Conservation (phyloP, 2,797 vertebrate species). For the Neosilurus mollespiculum region DNA sequence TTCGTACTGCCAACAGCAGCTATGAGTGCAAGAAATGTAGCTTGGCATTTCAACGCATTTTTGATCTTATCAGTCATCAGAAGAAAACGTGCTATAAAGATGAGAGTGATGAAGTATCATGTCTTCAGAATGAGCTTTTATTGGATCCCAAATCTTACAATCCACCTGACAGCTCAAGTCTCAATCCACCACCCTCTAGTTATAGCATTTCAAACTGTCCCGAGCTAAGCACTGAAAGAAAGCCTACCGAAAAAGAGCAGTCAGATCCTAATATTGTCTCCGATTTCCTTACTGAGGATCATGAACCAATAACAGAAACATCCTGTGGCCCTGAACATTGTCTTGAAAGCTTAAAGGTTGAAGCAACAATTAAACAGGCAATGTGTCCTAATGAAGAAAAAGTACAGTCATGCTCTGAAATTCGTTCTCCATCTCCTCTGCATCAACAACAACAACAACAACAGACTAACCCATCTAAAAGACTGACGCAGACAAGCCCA, state of each 20-base stretch:
- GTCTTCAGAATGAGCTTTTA: slow-evolving; percentile 92
- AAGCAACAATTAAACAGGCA: slow-evolving; percentile 67
- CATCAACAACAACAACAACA: slow-evolving; percentile 71
- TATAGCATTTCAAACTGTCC: slow-evolving; percentile 70
- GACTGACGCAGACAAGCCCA: slow-evolving; percentile 74
- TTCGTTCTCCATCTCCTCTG: slow-evolving; percentile 47
- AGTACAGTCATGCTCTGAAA: slow-evolving; percentile 68
- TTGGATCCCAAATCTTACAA: slow-evolving; percentile 88
- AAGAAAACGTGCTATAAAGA: slow-evolving; percentile 87
- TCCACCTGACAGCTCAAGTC: slow-evolving; percentile 51
- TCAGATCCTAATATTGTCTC: slow-evolving; percentile 60
- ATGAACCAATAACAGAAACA: slow-evolving; percentile 75
- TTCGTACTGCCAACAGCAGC: slow-evolving; percentile 82
- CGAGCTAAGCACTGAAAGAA: slow-evolving; percentile 63
- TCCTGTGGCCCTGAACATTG: slow-evolving; percentile 72
- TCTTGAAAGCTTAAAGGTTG: slow-evolving; percentile 75
- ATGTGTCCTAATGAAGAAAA: slow-evolving; percentile 69
- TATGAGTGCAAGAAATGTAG: slow-evolving; percentile 89
- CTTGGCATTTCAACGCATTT: slow-evolving; percentile 84
- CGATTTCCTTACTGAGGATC: slow-evolving; percentile 70
- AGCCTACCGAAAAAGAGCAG: slow-evolving; percentile 40
- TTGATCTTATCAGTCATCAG: slow-evolving; percentile 86
- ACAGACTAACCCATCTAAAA: slow-evolving; percentile 65
- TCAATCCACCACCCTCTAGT: slow-evolving; percentile 56
- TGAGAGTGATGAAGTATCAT: slow-evolving; percentile 84